phyloP scores from a whole-genome alignment of 2,113 vertebrate genomes.

The Nerophis lumbriciformis region DNA sequence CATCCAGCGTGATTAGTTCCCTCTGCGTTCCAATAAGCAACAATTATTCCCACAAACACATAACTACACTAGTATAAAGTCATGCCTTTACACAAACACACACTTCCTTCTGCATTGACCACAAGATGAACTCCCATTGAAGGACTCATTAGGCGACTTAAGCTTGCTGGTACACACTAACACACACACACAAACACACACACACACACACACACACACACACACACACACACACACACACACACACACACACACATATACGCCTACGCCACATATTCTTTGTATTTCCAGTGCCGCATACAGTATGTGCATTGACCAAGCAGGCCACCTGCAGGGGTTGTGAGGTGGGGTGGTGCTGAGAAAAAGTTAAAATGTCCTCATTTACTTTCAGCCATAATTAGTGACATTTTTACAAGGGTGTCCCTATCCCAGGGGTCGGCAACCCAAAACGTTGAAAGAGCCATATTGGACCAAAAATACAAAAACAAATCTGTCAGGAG shows the following conservation, averaged over 20 bases:
- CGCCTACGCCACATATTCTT: conserved; percentile 11
- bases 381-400: conserved; percentile 26
- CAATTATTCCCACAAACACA: conserved; percentile 3
- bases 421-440: no score
- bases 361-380: conserved; percentile 24
- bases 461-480: no score
- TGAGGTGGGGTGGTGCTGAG: conserved; percentile 42
- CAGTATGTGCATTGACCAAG: conserved; percentile 38
- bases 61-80: conserved; percentile 1
- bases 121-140: conserved; percentile 64
- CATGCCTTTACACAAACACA: conserved; percentile 16
- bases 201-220: conserved; percentile 25
- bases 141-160: conserved; percentile 52
- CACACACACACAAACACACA: conserved; percentile 6
- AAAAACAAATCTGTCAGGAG: no score
- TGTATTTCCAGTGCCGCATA: conserved; percentile 14
- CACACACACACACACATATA: conserved; percentile 19
- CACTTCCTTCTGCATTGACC: conserved; percentile 47
- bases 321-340: conserved; percentile 68
- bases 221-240: conserved; percentile 3
- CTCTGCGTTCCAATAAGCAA: background rate
- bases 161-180: conserved; percentile 50
- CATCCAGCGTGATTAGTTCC: conserved; percentile 7
- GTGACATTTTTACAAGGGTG: background rate
- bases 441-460: no score